Percentiles rank a stretch among this genome's conserved stretches.
Conservation (phyloP, 2,888 invertebrate species). For the Mantis religiosa region DNA sequence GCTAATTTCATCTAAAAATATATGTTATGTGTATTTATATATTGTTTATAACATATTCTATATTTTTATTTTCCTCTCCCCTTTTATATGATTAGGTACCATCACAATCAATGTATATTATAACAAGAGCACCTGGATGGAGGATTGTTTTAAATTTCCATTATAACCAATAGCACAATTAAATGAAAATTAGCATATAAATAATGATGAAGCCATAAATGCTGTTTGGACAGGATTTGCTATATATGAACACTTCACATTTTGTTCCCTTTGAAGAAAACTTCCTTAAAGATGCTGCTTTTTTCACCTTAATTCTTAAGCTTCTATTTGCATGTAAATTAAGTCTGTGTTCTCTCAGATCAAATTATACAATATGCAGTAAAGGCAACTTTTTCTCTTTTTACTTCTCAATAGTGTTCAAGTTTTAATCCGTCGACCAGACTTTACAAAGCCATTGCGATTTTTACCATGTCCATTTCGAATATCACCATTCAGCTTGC, state of each 20-base stretch:
- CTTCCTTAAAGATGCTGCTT: neutral
- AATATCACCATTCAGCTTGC: constrained; percentile 45
- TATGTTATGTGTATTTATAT: neutral
- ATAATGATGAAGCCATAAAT: neutral
- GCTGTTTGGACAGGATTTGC: neutral
- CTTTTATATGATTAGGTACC: neutral
- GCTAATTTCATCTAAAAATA: neutral
- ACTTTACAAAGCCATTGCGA: constrained; percentile 53
- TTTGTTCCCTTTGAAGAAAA: neutral
- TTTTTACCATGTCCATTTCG: constrained; percentile 54
- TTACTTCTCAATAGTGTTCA: constrained; percentile 37
- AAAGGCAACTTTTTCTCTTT: neutral
- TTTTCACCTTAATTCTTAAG: neutral
- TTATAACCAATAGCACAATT: neutral
- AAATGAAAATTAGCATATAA: neutral
- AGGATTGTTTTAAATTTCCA: neutral
- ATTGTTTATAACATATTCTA: neutral
- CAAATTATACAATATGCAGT: neutral
- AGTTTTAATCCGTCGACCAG: constrained; percentile 52
- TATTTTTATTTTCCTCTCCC: neutral
- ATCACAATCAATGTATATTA: neutral
- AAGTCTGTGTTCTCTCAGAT: neutral
- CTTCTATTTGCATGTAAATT: neutral
- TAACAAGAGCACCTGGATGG: neutral
- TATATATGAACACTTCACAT: neutral